A percentile compares a stretch with the other conserved stretches of the same genome.
phyloP scores from a whole-genome alignment of 2,113 vertebrate genomes.

The Charina bottae region DNA sequence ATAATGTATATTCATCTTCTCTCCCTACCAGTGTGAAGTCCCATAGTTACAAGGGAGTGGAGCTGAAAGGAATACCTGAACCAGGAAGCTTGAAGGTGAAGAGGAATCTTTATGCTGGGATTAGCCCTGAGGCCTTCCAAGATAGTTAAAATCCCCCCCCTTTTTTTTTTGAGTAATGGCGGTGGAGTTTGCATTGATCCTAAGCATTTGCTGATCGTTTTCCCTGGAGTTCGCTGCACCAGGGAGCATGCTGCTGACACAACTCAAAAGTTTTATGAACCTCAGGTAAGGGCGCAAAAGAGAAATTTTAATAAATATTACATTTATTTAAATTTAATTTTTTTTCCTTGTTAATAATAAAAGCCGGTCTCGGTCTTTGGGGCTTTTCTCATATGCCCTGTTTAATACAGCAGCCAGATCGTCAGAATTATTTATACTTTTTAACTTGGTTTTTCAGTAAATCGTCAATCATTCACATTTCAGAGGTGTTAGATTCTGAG shows the following conservation, averaged over 20 bases:
- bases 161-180: constrained; percentile 65
- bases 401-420: constrained; percentile 54
- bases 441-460: constrained; percentile 60
- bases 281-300: constrained; percentile 68
- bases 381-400: constrained; percentile 60
- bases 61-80: constrained; percentile 47
- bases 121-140: constrained; percentile 61
- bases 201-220: constrained; percentile 68
- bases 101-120: constrained; percentile 55
- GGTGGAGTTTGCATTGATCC: constrained; percentile 69
- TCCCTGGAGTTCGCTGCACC: constrained; percentile 65
- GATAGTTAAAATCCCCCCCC: constrained; percentile 60
- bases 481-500: constrained; percentile 62
- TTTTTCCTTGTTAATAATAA: constrained; percentile 74
- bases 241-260: constrained; percentile 64
- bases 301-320: constrained; percentile 75
- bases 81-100: constrained; percentile 60
- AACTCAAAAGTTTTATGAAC: constrained; percentile 71
- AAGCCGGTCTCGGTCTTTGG: constrained; percentile 65
- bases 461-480: constrained; percentile 65
- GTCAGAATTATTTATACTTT: constrained; percentile 64
- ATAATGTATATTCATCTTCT: constrained; percentile 24
- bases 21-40: background rate
- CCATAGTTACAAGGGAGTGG: background rate
- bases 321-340: constrained; percentile 74